Evolutionary conservation across 2,797 vertebrate species (phyloP), one percentile per base, ranked within the genome.

Genomic region (Mormyrops attenuatus): DNA sequence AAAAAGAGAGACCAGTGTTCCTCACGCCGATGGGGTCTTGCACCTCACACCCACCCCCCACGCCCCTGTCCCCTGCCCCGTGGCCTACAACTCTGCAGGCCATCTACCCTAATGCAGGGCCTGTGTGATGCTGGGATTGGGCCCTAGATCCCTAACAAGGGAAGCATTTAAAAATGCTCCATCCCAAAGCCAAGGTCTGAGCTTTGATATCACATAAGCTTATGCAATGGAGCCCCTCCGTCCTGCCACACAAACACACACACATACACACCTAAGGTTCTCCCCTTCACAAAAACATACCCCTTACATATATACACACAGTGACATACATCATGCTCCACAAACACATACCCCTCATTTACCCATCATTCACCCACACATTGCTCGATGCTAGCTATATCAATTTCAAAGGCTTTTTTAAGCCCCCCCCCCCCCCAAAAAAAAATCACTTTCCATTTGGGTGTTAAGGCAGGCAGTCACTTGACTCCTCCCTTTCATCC

Each of bases 1-100:
- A 55, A 26, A 60, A 89, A 89, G 73, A 57, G 52, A 53, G n/a
- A 52, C 5, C 53, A 30, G 60, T 88, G 63, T 66, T 88, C 22
- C 20, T 11, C 5, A 15, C 20, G n/a, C 15, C 11, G 55, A 57
- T 5, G 87, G 57, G 30, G 60, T 22, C 20, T 22, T 20, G 15
- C 84, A 85, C 26, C 84, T 34, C 13, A 15, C 26, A 30, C 84
- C 5, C 8, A 26, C 22, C 50, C 47, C 84, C 47, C 13, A 53
- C 11, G n/a, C 84, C 84, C 84, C 30, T 38, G 69, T 11, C 30
- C 13, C 53, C 34, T n/a, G 38, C 73, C 6, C 73, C 0, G 1
- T 22, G 44, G 17, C 82, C 44, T 22, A 26, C 20, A 85, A 47
- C 3, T 22, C 80, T 13, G 44, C 7, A 22, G 8, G 20, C 22